These are phyloP conservation scores for Chrysocyon brachyurus DNA, from an alignment of 2,797 vertebrate genomes.

Conservation along the genomic window DNA sequence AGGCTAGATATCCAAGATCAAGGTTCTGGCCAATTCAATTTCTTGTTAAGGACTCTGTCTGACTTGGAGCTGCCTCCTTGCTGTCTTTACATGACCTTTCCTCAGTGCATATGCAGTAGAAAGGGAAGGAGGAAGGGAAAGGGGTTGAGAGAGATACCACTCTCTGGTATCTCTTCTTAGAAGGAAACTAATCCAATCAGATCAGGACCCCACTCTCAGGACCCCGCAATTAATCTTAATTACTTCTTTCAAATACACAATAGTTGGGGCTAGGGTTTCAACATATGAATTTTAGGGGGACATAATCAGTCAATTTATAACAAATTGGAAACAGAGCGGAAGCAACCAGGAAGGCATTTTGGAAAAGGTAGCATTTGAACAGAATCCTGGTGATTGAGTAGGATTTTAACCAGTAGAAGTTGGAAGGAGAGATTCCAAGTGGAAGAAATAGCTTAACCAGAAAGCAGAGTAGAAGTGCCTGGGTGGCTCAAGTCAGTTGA, in stretches of 20 bases:
- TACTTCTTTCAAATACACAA: slow-evolving; percentile 39
- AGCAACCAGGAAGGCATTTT: background rate
- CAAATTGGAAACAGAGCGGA: slow-evolving; percentile 6
- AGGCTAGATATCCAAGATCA: background rate
- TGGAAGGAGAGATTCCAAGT: slow-evolving; percentile 4
- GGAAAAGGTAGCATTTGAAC: slow-evolving; percentile 34
- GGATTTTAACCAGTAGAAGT: slow-evolving; percentile 33
- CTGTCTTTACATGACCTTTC: background rate
- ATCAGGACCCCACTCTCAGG: background rate
- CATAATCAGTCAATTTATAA: background rate
- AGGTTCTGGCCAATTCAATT: background rate
- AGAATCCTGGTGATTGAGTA: background rate
- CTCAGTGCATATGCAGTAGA: background rate
- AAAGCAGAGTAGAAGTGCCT: no score
- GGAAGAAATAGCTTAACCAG: background rate
- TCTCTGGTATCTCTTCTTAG: background rate
- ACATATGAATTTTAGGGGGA: background rate
- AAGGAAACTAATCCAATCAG: slow-evolving; percentile 1
- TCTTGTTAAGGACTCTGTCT: background rate
- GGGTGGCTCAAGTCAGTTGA: no score
- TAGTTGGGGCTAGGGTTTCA: background rate
- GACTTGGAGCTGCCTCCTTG: background rate
- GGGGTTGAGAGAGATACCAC: no score
- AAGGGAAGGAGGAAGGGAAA: background rate
- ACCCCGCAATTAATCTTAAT: background rate